A percentile compares a stretch with the other conserved stretches of the same genome.
These are phyloP conservation scores for Leptinotarsa undecemlineata DNA, from an alignment of 1,140 invertebrate genomes.

Conservation along the genomic window DNA sequence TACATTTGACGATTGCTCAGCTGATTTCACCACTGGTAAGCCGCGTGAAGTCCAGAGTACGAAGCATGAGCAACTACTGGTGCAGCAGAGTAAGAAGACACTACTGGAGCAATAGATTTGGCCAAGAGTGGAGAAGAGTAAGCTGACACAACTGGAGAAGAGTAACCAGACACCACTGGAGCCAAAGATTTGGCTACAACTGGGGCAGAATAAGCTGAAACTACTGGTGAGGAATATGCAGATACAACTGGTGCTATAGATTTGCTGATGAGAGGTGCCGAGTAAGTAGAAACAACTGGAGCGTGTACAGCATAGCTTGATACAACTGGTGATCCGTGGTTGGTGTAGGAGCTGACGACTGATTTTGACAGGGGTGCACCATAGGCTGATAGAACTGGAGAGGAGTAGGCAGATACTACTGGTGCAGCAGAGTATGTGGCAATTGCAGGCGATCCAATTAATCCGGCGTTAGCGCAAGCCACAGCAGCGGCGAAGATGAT, in stretches of 20 bases:
- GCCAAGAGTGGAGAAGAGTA: constrained; percentile 48
- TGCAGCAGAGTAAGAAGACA: constrained; percentile 57
- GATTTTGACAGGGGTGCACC: constrained; percentile 12
- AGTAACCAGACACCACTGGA: neutral
- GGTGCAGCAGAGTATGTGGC: constrained; percentile 61
- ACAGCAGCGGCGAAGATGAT: constrained; percentile 45
- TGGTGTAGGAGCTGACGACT: constrained; percentile 2
- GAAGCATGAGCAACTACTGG: neutral
- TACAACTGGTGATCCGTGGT: neutral
- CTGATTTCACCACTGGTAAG: neutral
- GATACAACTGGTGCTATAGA: neutral
- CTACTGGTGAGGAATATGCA: neutral
- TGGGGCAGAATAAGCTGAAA: constrained; percentile 20
- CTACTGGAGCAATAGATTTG: constrained; percentile 40
- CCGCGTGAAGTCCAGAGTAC: neutral
- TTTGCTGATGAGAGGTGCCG: constrained; percentile 8
- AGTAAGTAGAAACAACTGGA: neutral
- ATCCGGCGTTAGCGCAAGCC: constrained; percentile 49
- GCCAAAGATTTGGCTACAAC: constrained; percentile 7
- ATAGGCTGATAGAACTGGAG: constrained; percentile 1
- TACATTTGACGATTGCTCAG: neutral
- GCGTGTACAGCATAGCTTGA: neutral
- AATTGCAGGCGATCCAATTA: constrained; percentile 30
- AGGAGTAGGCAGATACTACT: constrained; percentile 33
- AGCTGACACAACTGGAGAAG: neutral